Base-by-base conservation (phyloP, 2,888 invertebrate species). In the Harpalus rubripes region DNA sequence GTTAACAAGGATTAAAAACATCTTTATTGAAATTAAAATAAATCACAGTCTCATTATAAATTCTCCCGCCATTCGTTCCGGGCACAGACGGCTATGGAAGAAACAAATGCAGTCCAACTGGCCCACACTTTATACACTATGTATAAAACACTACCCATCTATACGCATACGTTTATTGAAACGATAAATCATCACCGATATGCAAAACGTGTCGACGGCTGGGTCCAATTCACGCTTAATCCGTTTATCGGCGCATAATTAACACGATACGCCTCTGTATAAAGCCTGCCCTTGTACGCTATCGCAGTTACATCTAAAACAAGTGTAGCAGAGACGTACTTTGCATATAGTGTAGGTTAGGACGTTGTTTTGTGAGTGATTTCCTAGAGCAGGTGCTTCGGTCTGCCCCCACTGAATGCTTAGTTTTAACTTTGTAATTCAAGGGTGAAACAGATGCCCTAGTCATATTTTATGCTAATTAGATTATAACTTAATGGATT, bases 241-340 rank as follows among this genome's bases (percentile, higher is more conserved):
- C 82, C 83, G 79, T 63, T 79, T 87, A 88, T 88, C 88, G 88
- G 87, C 86, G 88, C 87, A 89, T 90, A 90, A 90, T 90, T 90
- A 90, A 90, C 89, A 88, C 86, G 89, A 88, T 87, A 89, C 90
- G 89, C 90, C 90, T 18, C 39, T 72, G 68, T 87, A 87, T 87
- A 7, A 12, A 10, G 15, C 68, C 68, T 3, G 0, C 68, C 15
- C 41, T 39, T 39, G 41, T 44, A 44, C 72, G 15, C 44, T 74
- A 74, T 74, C 72, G 41, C 41, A 74, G 44, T 44, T 74, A 74
- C 72, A 74, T 74, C 72, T 74, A 18, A 44, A 74, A 74, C 72
- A 74, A 74, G 72, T 74, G 72, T 74, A 41, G 18, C 22, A 6
- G 8, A 8, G 15, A 15, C 68, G 44, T 68, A 68, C 41, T 74